Base-by-base conservation (phyloP, 2,113 vertebrate genomes). In the Periophthalmodon schlosseri region DNA sequence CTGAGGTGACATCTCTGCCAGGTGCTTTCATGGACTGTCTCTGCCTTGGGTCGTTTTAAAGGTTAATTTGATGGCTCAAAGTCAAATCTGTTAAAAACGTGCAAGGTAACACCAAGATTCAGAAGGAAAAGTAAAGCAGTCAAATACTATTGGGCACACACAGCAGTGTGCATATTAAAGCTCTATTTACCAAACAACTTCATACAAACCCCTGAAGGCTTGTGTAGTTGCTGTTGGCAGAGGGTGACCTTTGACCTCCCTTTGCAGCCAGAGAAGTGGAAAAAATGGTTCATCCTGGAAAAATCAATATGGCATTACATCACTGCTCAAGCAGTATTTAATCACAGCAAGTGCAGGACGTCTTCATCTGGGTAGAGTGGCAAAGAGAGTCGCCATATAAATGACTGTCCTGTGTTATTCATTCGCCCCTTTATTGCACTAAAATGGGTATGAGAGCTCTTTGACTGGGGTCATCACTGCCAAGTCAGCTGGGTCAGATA, bases 401-500 rank as follows among this genome's bases (percentile, higher is more conserved):
- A 72, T 68, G 13, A 79, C 24, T 46, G 4, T 69, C 23, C 52
- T 58, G 75, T 76, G 46, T 65, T 75, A 78, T 60, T 28, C 63
- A 12, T 14, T n/a, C 11, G 28, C 39, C 20, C 36, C 15, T 20
- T 80, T 58, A 46, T 50, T 39, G 76, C 20, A 73, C 34, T 13
- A 23, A 70, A 73, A 68, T 52, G 46, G 57, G 56, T 50, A 73
- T 73, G 34, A 74, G 79, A 84, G 78, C 20, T 2, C 68, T 86
- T 84, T 68, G 56, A 15, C 24, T 39, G 4, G 66, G 47, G 58
- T 74, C 79, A 83, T 84, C 65, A 60, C 67, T 68, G 57, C 78
- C 58, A n/a, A 70, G 52, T 77, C 81, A 84, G 88, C 68, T 85
- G 64, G 82, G 87, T 85, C 87, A 83, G 34, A 68, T 72, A 68